Base-by-base conservation (phyloP, 1,140 invertebrate genomes). In the Euura saliciscinereae region DNA sequence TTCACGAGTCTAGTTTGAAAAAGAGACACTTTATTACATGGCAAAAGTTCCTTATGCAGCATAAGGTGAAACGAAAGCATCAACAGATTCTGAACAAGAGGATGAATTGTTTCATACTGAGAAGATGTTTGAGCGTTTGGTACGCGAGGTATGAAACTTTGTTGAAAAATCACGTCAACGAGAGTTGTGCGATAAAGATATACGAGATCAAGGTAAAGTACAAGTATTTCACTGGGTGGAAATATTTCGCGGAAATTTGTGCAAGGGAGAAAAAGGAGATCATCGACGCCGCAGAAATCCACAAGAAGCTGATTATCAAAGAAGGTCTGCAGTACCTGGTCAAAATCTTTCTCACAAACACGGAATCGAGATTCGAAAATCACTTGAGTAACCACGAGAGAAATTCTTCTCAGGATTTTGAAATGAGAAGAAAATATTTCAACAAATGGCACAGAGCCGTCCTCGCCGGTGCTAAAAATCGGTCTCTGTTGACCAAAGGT, bases 371-470 rank as follows among this genome's bases (percentile, higher is more conserved):
- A 59, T 59, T 11, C 13, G 51, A 59, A 59, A 59, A 3, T 11
- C 51, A 59, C 51, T 59, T 59, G 6, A 51, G 65, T n/a, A 44
- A 65, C 7, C 67, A 46, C 13, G 59, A 69, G 42, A 51, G 69
- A 69, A 59, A 69, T 51, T 59, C 66, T 28, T 45, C 66, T 44
- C 70, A 68, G 28, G 8, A 75, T 44, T 74, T 78, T 43, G 72
- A 77, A 69, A 45, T 79, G 44, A 65, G 73, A 28, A 65, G 71
- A 65, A 79, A 77, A 71, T 81, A 78, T 74, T 69, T 74, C 51
- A 73, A 72, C 43, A 74, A 73, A 42, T 81, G 80, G 80, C 78
- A 78, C 3, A 59, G 13, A 59, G 13, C 51, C 13, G 51, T 59
- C 2, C 13, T 59, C 51, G 10, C 8, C 13, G 13, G 13, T 11